Evolutionary conservation across 30 jellyfish, hydroid and myxozoan genomes (phyloP), one percentile per base, ranked within the genome.

Genomic region (Cassiopea xamachana): DNA sequence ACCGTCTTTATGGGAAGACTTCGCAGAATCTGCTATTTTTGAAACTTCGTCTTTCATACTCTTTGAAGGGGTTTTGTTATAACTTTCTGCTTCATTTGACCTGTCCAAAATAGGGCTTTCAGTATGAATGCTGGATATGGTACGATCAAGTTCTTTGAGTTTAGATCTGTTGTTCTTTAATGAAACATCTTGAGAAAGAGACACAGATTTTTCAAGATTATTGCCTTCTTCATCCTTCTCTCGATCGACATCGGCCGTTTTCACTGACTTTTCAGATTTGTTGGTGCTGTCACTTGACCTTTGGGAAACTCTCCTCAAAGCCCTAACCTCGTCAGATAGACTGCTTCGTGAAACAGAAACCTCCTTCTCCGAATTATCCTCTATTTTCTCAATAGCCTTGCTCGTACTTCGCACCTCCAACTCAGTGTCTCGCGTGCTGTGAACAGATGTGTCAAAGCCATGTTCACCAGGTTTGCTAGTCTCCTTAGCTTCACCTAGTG

Each of bases 301-400:
- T 46, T 64, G 75, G 81, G 51, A 48, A 18, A 64, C 4, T 59
- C 50, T 70, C 83, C 73, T 88, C 49, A 79, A 43, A 1, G 95
- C 90, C 47, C 70, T 83, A 16, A 88, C 73, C 81, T 88, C 95
- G 39, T 88, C 90, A 13, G 95, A 88, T 3, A 88, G 44, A 82
- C 95, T 79, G 13, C 81, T 62, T 14, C 17, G 81, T n/a, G 75
- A 18, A 73, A 69, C 17, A 47, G 67, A 64, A 15, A 71, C 69
- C 2, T 44, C 58, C 61, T 51, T 67, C 44, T 58, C 85, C 1
- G 74, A 76, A 62, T 79, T 79, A 80, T 60, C 89, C 46, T 69
- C 69, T 46, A 46, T 87, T 45, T 87, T 70, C 62, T 67, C 78
- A 48, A 46, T 49, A 16, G 49, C 77, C 8, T 13, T 64, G 67